Evolutionary conservation across 92 coral and sea anemone genomes (phyloP), one percentile per base, ranked within the genome.

Genomic region (Heliopora coerulea): DNA sequence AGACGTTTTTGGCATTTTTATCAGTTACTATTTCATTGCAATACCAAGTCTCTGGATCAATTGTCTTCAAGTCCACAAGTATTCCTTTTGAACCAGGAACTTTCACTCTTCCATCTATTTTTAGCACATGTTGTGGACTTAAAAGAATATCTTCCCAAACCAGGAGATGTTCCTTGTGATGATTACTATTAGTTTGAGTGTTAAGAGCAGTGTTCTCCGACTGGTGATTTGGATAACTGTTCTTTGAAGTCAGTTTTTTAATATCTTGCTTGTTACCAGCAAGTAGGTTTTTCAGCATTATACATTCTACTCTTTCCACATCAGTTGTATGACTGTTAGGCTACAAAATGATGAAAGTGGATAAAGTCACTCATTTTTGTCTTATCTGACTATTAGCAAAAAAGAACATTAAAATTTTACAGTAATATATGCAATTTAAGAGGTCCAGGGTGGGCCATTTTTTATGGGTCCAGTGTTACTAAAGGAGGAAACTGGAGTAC

Each of bases 1-100:
- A 6, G n/a, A 10, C 40, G 23, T 27, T 44, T 19, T 44, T 14
- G 21, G 74, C 35, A 48, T 56, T 24, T 3, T 8, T 41, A 23
- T 29, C 39, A n/a, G 27, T 35, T 6, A 27, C 31, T 0, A 39
- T 65, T 17, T 40, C 52, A 46, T 46, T 49, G 12, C 40, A 67
- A 44, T 67, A 67, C 74, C 74, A 67, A 39, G 37, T 67, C 25
- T 67, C 74, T 25, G 49, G 41, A 21, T 15, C 48, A 67, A 67
- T 35, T 24, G 58, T 41, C 49, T 44, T 49, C 25, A 65, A 11
- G 49, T 15, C 52, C 15, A 8, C 3, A 2, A 15, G 52, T 6
- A n/a, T 46, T 7, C 15, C 52, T 46, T 65, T 65, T 41, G 24
- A 44, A 48, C n/a, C 14, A 17, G 44, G 25, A n/a, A n/a, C n/a